Percentiles rank a stretch among this genome's conserved stretches.
Evolutionary conservation across 2,797 vertebrate genomes (phyloP).

Genomic region (Rhinophrynus dorsalis): DNA sequence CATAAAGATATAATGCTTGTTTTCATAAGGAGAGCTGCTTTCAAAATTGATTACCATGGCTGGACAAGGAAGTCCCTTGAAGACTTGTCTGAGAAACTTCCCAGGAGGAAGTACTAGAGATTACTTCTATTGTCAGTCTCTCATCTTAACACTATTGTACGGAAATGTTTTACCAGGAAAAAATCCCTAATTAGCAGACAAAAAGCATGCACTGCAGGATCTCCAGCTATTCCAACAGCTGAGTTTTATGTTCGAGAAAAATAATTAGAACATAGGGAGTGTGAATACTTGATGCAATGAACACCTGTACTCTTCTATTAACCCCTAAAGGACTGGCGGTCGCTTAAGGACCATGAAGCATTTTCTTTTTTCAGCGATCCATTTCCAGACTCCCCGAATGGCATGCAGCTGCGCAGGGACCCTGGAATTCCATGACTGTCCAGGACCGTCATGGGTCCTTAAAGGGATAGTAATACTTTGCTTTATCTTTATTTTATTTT

Average conservation of each 20-base stretch:
- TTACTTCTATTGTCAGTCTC: slow-evolving; percentile 53
- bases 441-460: too few relatives aligned
- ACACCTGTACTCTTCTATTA: not conserved
- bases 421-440: too few relatives aligned
- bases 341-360: too few relatives aligned
- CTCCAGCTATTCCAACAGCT: slow-evolving; percentile 2
- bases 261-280: not conserved
- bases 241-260: not conserved
- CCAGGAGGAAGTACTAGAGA: slow-evolving; percentile 57
- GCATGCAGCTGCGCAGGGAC: too few relatives aligned
- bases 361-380: too few relatives aligned
- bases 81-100: slow-evolving; percentile 59
- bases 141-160: slow-evolving; percentile 49
- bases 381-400: too few relatives aligned
- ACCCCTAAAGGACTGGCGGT: too few relatives aligned
- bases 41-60: slow-evolving; percentile 30
- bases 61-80: slow-evolving; percentile 47
- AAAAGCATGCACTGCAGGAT: slow-evolving; percentile 12
- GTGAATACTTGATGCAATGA: not conserved
- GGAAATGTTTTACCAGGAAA: slow-evolving; percentile 52
- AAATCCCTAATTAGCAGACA: slow-evolving; percentile 62
- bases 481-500: too few relatives aligned
- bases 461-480: too few relatives aligned
- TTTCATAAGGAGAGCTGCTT: slow-evolving; percentile 8
- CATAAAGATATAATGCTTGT: slow-evolving; percentile 9